Evolutionary conservation across 2,888 invertebrate species (phyloP), one percentile per base, ranked within the genome.

Genomic region (Eurytoma californica): DNA sequence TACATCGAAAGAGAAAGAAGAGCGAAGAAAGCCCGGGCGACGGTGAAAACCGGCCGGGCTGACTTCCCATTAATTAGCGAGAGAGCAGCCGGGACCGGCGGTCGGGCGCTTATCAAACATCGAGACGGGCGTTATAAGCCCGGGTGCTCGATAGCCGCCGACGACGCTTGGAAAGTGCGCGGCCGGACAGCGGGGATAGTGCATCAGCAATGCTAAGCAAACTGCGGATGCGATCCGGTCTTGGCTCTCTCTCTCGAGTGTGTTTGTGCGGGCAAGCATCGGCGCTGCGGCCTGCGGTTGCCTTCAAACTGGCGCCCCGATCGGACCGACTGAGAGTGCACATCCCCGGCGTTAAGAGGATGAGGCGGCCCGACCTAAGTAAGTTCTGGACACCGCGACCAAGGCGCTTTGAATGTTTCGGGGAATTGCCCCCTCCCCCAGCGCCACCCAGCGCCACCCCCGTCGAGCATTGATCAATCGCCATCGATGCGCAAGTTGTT

Each of bases 151-250:
- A 9, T 39, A 39, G 39, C 39, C 39, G 9, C 0, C 39, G 39
- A 9, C 7, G 39, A 9, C 39, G 39, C 39, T 39, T 9, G 9
- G 39, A 39, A 39, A 39, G 39, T 39, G 39, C 7, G 39, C 39
- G 7, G 39, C 39, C 39, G 57, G 4, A 7, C 47, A 57, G 57
- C 83, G 82, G 82, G 86, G 86, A 85, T 86, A 85, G 87, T 87
- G 87, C 86, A 89, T 89, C 87, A 86, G 86, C 87, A 88, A 88
- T 88, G 88, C 86, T 88, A 87, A 88, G 88, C 85, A 87, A 88
- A 88, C 88, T 86, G 85, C 83, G 85, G 83, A 84, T 84, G 85
- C 80, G 79, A 82, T 80, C 76, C 82, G n/a, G 53, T 53, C n/a
- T n/a, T 4, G 5, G 5, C 53, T 28, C 53, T 47, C 68, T 18